A percentile compares a stretch with the other conserved stretches of the same genome.
Conservation (phyloP, 2,797 vertebrate species). For the Acropternis orthonyx region DNA sequence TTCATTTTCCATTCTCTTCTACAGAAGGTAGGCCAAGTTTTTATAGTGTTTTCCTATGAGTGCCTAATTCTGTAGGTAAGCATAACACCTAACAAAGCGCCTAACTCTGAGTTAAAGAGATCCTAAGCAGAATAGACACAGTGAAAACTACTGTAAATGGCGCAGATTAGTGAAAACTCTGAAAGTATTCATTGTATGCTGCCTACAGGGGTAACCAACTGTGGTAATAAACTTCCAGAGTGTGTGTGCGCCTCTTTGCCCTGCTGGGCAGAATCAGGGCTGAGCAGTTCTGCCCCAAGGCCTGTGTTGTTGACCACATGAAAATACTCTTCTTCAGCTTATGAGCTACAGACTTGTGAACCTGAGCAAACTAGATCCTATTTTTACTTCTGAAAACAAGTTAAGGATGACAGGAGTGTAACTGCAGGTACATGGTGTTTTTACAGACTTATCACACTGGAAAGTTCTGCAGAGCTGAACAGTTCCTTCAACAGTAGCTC, state of each 20-base stretch:
- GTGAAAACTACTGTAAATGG: background rate
- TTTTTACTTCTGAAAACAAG: background rate
- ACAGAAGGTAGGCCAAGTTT: background rate
- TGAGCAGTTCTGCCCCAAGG: background rate
- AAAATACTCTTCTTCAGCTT: background rate
- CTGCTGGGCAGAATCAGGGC: background rate
- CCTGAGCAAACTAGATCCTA: background rate
- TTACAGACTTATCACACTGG: background rate
- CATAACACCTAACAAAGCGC: background rate
- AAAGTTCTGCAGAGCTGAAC: background rate
- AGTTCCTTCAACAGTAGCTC: background rate
- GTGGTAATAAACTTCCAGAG: background rate
- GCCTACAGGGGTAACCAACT: background rate
- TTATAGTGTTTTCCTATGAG: background rate
- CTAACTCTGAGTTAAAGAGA: background rate
- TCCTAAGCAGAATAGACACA: background rate
- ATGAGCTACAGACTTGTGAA: background rate
- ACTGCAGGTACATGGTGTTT: background rate
- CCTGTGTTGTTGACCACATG: rapidly evolving
- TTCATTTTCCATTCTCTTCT: background rate
- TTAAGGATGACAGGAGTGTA: background rate
- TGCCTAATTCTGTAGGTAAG: background rate
- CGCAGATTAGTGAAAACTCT: background rate
- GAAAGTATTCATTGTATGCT: rapidly evolving
- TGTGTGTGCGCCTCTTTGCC: background rate